phyloP scores from a whole-genome alignment of 2,888 invertebrate genomes.

The Heteromyza rotundicornis region DNA sequence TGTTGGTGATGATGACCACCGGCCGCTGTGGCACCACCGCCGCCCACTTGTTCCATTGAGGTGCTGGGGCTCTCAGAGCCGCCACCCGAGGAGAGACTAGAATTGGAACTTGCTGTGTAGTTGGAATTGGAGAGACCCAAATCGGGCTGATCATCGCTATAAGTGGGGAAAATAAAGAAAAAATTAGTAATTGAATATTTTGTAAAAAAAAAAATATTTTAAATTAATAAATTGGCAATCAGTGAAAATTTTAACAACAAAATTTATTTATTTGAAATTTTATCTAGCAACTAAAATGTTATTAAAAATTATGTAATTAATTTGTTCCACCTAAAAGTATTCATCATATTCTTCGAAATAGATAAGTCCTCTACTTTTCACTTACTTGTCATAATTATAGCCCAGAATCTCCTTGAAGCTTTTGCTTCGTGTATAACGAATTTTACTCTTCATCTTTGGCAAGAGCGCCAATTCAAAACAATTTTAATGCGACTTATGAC shows the following conservation, averaged over 20 bases:
- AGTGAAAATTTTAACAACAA: too few relatives aligned
- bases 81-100: constrained; percentile 63
- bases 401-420: constrained; percentile 56
- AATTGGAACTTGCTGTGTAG: constrained; percentile 74
- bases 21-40: constrained; percentile 38
- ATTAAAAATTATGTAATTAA: background rate
- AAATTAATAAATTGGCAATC: background rate
- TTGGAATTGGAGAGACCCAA: constrained; percentile 65
- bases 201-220: background rate
- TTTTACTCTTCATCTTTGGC: constrained; percentile 54
- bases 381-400: constrained; percentile 54
- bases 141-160: constrained; percentile 73
- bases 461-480: too few relatives aligned
- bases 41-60: constrained; percentile 72
- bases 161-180: constrained; percentile 43
- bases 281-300: background rate
- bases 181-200: background rate
- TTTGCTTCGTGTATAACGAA: constrained; percentile 56
- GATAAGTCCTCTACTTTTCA: constrained; percentile 8
- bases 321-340: background rate
- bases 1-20: constrained; percentile 36
- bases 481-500: too few relatives aligned
- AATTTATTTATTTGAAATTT: background rate
- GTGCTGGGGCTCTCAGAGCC: constrained; percentile 76
- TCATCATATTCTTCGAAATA: background rate